Base-by-base conservation (phyloP, 2,797 vertebrate genomes). In the Lutjanus campechanus region DNA sequence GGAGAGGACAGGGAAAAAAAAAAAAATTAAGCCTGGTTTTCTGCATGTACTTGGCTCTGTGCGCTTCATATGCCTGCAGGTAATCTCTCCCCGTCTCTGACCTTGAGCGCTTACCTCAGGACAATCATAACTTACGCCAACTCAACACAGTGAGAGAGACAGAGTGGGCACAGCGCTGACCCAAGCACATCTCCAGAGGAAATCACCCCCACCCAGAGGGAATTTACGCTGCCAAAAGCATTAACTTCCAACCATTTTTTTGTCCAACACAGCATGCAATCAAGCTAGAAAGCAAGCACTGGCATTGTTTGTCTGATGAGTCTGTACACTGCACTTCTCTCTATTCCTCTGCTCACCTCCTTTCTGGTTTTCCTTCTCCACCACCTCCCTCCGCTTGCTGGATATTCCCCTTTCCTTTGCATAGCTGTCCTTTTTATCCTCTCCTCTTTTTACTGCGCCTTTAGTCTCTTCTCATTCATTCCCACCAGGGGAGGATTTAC, bases 131-230 rank as follows among this genome's bases (percentile, higher is more conserved):
- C 84, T 77, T 85, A 64, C 59, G 74, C 85, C 88, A 85, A 84
- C 76, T 85, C 88, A 77, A 84, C 86, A 84, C 46, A 82, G 81
- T 13, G 40, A 83, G 83, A 59, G 79, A 81, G 79, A 81, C 69
- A 36, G 71, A 71, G 73, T 73, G 66, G 83, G 82, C 84, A 88
- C 80, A 78, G 82, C 46, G 93, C 94, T 94, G 94, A 95, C 89
- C 85, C 46, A 93, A 92, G 93, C 93, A 93, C 79, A 93, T 92
- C 92, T 93, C 91, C 11, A 19, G 86, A 87, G 92, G 84, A 91
- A 90, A 89, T 86, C 78, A 73, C 74, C 90, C 82, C 86, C 71
- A 66, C 82, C 77, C 76, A 55, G 16, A 40, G 73, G 76, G 71
- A 40, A 44, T 68, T 83, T 82, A 83, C 22, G 81, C 93, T 94